These are phyloP conservation scores for Eilema depressum DNA, from an alignment of 2,888 invertebrate genomes.

Conservation along the genomic window DNA sequence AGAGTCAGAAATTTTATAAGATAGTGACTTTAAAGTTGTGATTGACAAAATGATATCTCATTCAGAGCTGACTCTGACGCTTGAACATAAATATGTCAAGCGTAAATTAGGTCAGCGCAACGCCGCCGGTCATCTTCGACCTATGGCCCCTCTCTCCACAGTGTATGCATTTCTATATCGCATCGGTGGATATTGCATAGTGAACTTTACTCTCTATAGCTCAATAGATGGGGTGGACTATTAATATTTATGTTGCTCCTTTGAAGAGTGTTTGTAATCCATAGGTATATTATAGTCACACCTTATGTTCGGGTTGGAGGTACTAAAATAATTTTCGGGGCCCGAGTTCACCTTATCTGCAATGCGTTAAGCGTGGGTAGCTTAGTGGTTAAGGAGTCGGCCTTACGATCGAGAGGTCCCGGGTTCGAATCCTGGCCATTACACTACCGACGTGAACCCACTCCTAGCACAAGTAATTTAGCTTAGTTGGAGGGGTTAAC, in stretches of 20 bases:
- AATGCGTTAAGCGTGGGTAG: too few species aligned
- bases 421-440: too few species aligned
- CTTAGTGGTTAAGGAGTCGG: too few species aligned
- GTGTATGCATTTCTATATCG: constrained; percentile 6
- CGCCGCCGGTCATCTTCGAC: constrained; percentile 39
- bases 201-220: not conserved
- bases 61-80: not conserved
- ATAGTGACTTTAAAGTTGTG: not conserved
- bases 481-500: too few species aligned
- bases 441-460: too few species aligned
- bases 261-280: too few species aligned
- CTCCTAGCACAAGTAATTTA: too few species aligned
- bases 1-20: not conserved
- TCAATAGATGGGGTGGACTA: not conserved
- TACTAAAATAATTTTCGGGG: too few species aligned
- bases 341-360: too few species aligned
- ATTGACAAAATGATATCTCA: not conserved
- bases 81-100: constrained; percentile 1
- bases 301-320: too few species aligned
- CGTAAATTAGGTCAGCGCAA: constrained; percentile 39
- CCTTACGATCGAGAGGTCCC: too few species aligned
- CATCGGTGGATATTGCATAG: constrained; percentile 1
- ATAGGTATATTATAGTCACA: too few species aligned
- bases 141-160: constrained; percentile 12
- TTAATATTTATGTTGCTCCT: not conserved